Evolutionary conservation across 2,113 vertebrate species (phyloP).

Genomic region (Tamias sibiricus): DNA sequence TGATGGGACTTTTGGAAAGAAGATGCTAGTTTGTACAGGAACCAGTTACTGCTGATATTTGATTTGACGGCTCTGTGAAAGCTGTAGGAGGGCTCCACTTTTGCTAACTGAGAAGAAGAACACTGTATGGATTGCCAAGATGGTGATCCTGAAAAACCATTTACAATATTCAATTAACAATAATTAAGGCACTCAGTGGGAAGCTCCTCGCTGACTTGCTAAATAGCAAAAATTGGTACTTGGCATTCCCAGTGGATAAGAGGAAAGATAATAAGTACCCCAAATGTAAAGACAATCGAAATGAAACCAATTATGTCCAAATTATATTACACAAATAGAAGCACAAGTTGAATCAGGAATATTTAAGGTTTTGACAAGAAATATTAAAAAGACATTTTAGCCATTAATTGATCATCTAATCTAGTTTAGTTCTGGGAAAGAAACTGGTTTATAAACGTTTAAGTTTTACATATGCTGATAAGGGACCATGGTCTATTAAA

Average conservation of each 20-base stretch:
- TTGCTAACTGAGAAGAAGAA: conserved; percentile 60
- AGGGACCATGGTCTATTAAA: conserved; percentile 71
- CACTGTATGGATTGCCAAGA: conserved; percentile 53
- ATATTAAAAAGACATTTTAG: conserved; percentile 81
- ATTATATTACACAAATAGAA: conserved; percentile 81
- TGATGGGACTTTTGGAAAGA: conserved; percentile 23
- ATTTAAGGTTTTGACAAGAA: conserved; percentile 77
- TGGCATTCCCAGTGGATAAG: conserved; percentile 74
- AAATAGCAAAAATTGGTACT: conserved; percentile 79
- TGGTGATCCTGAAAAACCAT: conserved; percentile 74
- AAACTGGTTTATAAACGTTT: conserved; percentile 65
- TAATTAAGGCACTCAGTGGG: conserved; percentile 82
- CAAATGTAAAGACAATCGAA: conserved; percentile 79
- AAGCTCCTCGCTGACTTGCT: conserved; percentile 80
- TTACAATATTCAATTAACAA: conserved; percentile 83
- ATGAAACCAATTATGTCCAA: conserved; percentile 80
- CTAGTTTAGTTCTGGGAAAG: conserved; percentile 65
- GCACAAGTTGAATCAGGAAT: conserved; percentile 75
- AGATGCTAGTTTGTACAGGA: neutral
- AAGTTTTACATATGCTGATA: conserved; percentile 67
- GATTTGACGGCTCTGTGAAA: neutral
- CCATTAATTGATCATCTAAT: conserved; percentile 80
- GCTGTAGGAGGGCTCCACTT: conserved; percentile 23
- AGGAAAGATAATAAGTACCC: conserved; percentile 80
- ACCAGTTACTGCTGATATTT: neutral